Conservation (phyloP, 2,888 invertebrate species). For the Drosophila colorata region DNA sequence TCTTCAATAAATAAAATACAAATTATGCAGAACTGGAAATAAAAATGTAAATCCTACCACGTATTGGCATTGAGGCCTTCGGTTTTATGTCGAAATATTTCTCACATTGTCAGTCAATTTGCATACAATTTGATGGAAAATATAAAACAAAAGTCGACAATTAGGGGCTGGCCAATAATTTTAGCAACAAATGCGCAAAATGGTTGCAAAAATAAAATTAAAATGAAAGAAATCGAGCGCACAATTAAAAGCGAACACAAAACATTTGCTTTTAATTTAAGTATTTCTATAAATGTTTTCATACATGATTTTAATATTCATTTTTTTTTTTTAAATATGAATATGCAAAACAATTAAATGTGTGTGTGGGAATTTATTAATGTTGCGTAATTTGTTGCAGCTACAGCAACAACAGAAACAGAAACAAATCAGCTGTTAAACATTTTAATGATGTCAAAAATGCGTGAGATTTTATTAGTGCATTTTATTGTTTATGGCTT, state of each 20-base stretch:
- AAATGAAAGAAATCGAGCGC: background rate
- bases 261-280: slow-evolving; percentile 34
- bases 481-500: slow-evolving; percentile 60
- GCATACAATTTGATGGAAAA: slow-evolving; percentile 20
- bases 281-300: slow-evolving; percentile 17
- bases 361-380: slow-evolving; percentile 12
- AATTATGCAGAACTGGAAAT: background rate
- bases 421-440: slow-evolving; percentile 53
- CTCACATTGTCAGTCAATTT: slow-evolving; percentile 41
- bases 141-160: slow-evolving; percentile 22
- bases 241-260: slow-evolving; percentile 31
- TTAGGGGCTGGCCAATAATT: slow-evolving; percentile 45
- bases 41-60: slow-evolving; percentile 53
- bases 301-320: background rate
- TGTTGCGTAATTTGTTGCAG: slow-evolving; percentile 42
- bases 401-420: slow-evolving; percentile 21
- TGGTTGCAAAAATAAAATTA: background rate
- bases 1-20: background rate
- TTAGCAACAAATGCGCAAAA: slow-evolving; percentile 35
- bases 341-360: slow-evolving; percentile 1
- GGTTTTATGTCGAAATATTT: slow-evolving; percentile 10
- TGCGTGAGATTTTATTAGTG: slow-evolving; percentile 71
- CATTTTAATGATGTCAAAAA: slow-evolving; percentile 70
- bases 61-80: slow-evolving; percentile 70
- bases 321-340: background rate